Base-by-base conservation (phyloP, 2,113 vertebrate species). In the Ctenomys sociabilis region DNA sequence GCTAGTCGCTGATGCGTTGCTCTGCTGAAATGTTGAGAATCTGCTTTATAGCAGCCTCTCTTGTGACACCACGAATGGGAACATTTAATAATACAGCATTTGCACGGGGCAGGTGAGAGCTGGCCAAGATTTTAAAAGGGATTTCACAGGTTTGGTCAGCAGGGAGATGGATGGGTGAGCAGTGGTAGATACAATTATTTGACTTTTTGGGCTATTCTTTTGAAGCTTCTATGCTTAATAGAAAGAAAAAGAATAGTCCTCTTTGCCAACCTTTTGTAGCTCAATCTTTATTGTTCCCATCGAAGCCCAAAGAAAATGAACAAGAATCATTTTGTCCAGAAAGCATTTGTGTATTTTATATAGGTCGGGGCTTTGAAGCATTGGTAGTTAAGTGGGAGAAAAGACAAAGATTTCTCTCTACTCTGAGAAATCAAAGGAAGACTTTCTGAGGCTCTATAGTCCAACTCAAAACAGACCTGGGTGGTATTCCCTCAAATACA, bases 161-260 rank as follows among this genome's bases (percentile, higher is more conserved):
- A 30, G 97, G 90, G 94, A 94, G 63, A 97, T 45, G 95, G 95
- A 61, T 54, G 90, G 94, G 57, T 81, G 89, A 95, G 88, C 95
- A 8, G 95, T 66, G 2, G 91, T 63, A 57, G 91, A 90, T 80
- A 89, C 96, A 96, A 97, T 97, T 96, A 96, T 97, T 64, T 93
- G 94, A 97, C 96, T 97, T 96, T 96, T 94, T 37, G 80, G 92
- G 95, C 94, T 85, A 91, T 91, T 94, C 97, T 95, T 97, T 97
- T 97, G 97, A 97, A 97, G 97, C 73, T 52, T 91, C 95, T 70
- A 52, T 59, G 83, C 87, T 95, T 96, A 96, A 95, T 57, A 95
- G 86, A 93, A 97, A 96, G 95, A 95, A 94, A 97, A 91, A 95
- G 95, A 93, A 97, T 91, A 97, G 97, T 96, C 96, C 95, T 93